Conservation (phyloP, 2,888 invertebrate species). For the Sylvicola cinctus region DNA sequence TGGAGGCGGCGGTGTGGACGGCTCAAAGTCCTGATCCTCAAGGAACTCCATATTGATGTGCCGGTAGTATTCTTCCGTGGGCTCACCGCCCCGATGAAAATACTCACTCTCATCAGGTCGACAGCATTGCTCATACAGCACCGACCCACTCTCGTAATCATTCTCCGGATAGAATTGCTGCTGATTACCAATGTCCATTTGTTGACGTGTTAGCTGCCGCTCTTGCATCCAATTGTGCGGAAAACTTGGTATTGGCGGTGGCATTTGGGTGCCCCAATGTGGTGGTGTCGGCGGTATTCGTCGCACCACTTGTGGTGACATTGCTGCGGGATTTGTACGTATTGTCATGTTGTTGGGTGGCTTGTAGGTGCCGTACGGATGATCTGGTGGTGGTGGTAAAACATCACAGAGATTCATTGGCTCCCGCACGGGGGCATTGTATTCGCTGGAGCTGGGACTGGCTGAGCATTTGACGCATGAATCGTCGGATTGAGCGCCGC, state of each 20-base stretch:
- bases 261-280: slow-evolving; percentile 11
- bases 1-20: slow-evolving; percentile 11
- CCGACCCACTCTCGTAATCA: slow-evolving; percentile 14
- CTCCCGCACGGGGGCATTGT: slow-evolving; percentile 26
- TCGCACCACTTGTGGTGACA: slow-evolving; percentile 13
- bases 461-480: slow-evolving; percentile 31
- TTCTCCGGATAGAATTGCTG: slow-evolving; percentile 11
- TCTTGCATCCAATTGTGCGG: slow-evolving; percentile 14
- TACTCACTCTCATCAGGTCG: slow-evolving; percentile 12
- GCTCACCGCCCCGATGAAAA: slow-evolving; percentile 14
- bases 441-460: slow-evolving; percentile 33
- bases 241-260: slow-evolving; percentile 14
- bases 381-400: slow-evolving; percentile 34
- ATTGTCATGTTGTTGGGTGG: slow-evolving; percentile 14
- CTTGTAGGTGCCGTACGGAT: slow-evolving; percentile 15
- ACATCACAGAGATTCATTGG: slow-evolving; percentile 43
- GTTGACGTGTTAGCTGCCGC: slow-evolving; percentile 5
- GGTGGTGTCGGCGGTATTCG: slow-evolving; percentile 11
- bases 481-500: slow-evolving; percentile 30
- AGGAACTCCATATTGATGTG: slow-evolving; percentile 15
- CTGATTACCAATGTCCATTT: slow-evolving; percentile 7
- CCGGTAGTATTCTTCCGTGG: slow-evolving; percentile 15
- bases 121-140: slow-evolving; percentile 14
- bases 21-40: slow-evolving; percentile 13
- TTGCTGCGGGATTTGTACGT: slow-evolving; percentile 14